These are phyloP conservation scores for Hydropotes inermis DNA, from an alignment of 2,113 vertebrate genomes.

Conservation along the genomic window DNA sequence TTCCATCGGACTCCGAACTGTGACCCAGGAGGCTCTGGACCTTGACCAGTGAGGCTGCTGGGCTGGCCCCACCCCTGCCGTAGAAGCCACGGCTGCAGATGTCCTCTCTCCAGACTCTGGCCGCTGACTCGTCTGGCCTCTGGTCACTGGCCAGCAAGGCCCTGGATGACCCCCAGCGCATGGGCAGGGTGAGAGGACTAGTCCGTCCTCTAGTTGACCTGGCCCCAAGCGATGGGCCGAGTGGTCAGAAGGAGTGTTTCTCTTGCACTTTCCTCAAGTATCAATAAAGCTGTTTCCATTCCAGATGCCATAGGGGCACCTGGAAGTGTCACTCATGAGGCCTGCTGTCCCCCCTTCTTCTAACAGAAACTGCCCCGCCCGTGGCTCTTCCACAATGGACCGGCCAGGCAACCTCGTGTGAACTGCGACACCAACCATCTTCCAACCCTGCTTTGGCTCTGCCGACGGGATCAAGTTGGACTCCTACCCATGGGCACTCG, in stretches of 20 bases:
- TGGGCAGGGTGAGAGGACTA: background rate
- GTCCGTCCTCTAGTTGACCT: background rate
- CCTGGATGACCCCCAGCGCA: background rate
- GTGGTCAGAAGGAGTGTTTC: background rate
- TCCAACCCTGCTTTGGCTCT: background rate
- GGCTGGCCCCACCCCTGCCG: accelerated
- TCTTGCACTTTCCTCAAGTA: slow-evolving; percentile 60
- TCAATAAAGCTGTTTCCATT: slow-evolving; percentile 46
- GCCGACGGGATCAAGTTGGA: background rate
- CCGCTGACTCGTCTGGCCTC: background rate
- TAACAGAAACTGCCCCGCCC: background rate
- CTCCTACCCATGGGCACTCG: accelerated
- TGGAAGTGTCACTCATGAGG: background rate
- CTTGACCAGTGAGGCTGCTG: slow-evolving; percentile 22
- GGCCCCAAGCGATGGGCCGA: background rate
- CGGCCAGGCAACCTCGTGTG: background rate
- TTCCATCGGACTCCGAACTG: slow-evolving; percentile 83
- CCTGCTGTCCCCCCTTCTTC: background rate
- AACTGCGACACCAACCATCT: background rate
- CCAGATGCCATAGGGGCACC: background rate
- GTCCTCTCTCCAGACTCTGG: background rate
- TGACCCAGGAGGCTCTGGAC: slow-evolving; percentile 60
- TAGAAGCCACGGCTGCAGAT: background rate
- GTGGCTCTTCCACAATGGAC: background rate
- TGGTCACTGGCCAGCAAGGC: background rate